Percentiles rank a stretch among this genome's conserved stretches.
phyloP scores from a whole-genome alignment of 2,797 vertebrate genomes.

The Streptopelia turtur region DNA sequence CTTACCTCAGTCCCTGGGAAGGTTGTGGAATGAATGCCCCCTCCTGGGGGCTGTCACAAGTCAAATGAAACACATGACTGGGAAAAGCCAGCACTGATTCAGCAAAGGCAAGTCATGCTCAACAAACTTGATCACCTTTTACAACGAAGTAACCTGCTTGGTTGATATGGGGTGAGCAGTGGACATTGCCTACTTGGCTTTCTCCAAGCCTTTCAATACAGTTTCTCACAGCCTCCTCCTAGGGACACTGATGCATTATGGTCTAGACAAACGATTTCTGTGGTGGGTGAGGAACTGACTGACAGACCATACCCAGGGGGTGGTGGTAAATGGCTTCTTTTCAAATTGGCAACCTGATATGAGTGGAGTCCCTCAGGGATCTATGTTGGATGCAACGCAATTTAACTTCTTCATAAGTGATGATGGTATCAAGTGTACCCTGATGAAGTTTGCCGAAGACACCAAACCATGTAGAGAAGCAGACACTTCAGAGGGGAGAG shows the following conservation, averaged over 20 bases:
- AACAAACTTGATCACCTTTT: neutral
- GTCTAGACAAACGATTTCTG: neutral
- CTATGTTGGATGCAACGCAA: accelerated
- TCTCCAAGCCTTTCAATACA: neutral
- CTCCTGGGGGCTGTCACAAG: neutral
- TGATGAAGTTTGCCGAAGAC: neutral
- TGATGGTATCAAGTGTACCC: neutral
- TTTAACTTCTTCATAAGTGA: neutral
- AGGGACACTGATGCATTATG: neutral
- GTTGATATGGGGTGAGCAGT: neutral
- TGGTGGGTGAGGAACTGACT: neutral
- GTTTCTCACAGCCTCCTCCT: neutral
- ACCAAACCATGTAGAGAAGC: neutral
- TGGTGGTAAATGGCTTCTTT: neutral
- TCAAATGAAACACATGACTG: neutral
- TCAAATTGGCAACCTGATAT: neutral
- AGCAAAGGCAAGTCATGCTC: neutral
- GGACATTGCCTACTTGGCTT: neutral
- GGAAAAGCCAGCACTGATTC: neutral
- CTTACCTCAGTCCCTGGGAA: neutral
- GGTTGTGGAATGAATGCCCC: neutral
- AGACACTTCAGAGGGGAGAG: neutral
- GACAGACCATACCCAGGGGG: accelerated
- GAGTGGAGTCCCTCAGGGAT: too few relatives aligned
- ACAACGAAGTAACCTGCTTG: neutral